phyloP scores from a whole-genome alignment of 2,888 invertebrate species.

The Xylota segnis region DNA sequence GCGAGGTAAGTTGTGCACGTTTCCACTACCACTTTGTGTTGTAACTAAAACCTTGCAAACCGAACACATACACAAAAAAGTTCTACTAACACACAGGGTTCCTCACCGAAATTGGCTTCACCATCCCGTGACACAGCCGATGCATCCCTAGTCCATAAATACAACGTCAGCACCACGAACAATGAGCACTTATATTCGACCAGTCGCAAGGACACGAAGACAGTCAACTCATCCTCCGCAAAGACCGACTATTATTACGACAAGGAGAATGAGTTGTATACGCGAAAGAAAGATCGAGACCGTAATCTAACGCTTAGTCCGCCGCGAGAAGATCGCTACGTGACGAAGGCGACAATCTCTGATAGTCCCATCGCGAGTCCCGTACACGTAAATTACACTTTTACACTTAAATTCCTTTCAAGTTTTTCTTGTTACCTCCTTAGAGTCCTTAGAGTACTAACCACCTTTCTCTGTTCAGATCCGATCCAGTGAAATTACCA shows the following conservation, averaged over 20 bases:
- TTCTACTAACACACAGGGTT: constrained; percentile 75
- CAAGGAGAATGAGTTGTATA: constrained; percentile 84
- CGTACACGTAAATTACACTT: constrained; percentile 82
- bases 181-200: constrained; percentile 82
- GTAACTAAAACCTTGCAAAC: constrained; percentile 41
- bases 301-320: constrained; percentile 81
- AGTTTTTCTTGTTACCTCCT: constrained; percentile 22
- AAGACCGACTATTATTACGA: constrained; percentile 84
- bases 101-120: constrained; percentile 74
- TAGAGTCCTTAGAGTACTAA: constrained; percentile 21
- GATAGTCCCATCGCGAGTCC: constrained; percentile 83
- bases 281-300: constrained; percentile 79
- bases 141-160: constrained; percentile 65
- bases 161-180: constrained; percentile 79
- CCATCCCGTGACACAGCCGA: constrained; percentile 76
- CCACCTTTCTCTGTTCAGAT: constrained; percentile 79
- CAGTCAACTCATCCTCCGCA: constrained; percentile 79
- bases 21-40: constrained; percentile 60
- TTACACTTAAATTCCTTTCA: constrained; percentile 56
- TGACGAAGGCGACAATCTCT: constrained; percentile 75
- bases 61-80: constrained; percentile 68
- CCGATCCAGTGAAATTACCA: constrained; percentile 82
- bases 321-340: constrained; percentile 82
- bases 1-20: constrained; percentile 81
- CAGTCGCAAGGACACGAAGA: constrained; percentile 82